phyloP scores from a whole-genome alignment of 2,113 vertebrate species.

The Gallinago jamesoni region DNA sequence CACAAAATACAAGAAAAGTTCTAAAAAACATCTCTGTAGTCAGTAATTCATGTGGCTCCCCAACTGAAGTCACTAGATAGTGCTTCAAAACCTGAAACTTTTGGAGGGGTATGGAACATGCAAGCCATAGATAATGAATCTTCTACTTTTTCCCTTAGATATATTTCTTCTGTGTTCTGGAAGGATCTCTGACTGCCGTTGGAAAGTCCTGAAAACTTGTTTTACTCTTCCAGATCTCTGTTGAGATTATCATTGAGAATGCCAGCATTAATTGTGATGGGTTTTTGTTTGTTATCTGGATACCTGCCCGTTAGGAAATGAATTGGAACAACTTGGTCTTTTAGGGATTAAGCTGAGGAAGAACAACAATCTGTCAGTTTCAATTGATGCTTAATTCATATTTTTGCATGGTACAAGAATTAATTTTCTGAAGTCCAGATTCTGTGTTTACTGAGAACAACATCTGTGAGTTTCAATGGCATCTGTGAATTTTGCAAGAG shows the following conservation, averaged over 20 bases:
- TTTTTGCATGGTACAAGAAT: not conserved
- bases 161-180: not conserved
- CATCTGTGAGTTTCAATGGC: not conserved
- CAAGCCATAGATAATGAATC: not conserved
- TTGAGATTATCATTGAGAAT: not conserved
- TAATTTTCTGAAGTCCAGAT: not conserved
- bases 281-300: not conserved
- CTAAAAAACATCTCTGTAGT: not conserved
- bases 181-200: not conserved
- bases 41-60: rapidly evolving
- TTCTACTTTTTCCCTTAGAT: not conserved
- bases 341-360: not conserved
- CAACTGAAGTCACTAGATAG: too few species aligned
- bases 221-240: not conserved
- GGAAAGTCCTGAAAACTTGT: not conserved
- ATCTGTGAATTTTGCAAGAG: not conserved
- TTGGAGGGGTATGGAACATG: not conserved
- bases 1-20: not conserved
- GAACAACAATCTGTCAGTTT: not conserved
- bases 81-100: not conserved
- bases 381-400: not conserved
- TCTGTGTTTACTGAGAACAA: not conserved
- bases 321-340: not conserved
- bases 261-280: not conserved
- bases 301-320: not conserved